Evolutionary conservation across 2,113 vertebrate species (phyloP), one percentile per base, ranked within the genome.

Genomic region (Malurus cyaneus): DNA sequence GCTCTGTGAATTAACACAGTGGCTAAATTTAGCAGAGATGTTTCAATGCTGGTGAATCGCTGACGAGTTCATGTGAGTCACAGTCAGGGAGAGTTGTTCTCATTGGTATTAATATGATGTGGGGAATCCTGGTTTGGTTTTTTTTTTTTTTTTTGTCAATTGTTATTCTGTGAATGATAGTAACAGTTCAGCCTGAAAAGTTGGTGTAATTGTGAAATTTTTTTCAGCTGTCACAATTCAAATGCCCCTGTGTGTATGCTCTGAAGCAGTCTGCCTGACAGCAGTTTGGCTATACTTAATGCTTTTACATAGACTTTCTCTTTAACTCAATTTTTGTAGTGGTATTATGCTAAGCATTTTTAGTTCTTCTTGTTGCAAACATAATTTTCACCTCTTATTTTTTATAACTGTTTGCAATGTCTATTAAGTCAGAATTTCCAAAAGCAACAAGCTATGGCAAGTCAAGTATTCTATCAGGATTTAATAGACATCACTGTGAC

Each of bases 131-230:
- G 36, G 36, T 36, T 36, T 36, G 36, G 36, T 8, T 36, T 36
- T 34, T 34, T 70, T 84, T 77, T 89, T 66, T 41, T 16, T 47
- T 89, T 77, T 89, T 92, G 62, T 83, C 81, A 64, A 64, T 41
- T 76, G 23, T 93, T 92, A 53, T 93, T 92, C 76, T 95, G 82
- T 93, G 88, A 95, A 95, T 94, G 64, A 80, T 79, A 95, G 90
- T 95, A 96, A 86, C 92, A 78, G 80, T 86, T 94, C 72, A 92
- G 79, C 69, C 70, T 93, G 39, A 87, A 83, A 96, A 90, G 74
- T 32, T 93, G 94, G 95, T 74, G 64, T 96, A 89, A 93, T 93
- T 64, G 88, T 94, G 82, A 96, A 82, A 31, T 56, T 61, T 93
- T 65, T 88, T 86, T 86, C 60, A 67, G 64, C 67, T 88, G 67